Evolutionary conservation across 1,140 invertebrate species (phyloP).

Genomic region (Apocrypta bakeri): DNA sequence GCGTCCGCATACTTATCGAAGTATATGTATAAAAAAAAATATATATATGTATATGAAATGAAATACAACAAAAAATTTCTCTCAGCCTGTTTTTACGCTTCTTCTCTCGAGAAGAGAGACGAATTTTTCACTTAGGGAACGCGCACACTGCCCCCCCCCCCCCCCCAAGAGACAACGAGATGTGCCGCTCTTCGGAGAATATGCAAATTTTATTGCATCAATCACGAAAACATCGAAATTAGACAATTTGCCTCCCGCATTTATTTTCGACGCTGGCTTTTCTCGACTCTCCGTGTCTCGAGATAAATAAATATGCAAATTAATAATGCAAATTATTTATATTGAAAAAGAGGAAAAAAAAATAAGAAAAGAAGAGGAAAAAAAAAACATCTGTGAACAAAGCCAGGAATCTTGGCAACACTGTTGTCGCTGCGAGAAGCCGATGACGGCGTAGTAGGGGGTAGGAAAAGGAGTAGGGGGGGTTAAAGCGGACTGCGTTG

Average conservation of each 20-base stretch:
- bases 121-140: not conserved
- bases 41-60: too few relatives aligned
- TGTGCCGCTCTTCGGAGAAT: not conserved
- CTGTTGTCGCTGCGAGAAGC: conserved; percentile 22
- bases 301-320: conserved; percentile 15
- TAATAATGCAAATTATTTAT: conserved; percentile 35
- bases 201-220: not conserved
- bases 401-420: conserved; percentile 48
- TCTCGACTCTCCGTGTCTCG: not conserved
- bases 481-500: conserved; percentile 6
- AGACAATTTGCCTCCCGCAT: not conserved
- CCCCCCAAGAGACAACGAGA: too few relatives aligned
- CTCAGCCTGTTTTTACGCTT: too few relatives aligned
- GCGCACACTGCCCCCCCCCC: not conserved
- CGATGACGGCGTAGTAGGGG: not conserved
- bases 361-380: too few relatives aligned
- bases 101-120: not conserved
- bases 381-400: conserved; percentile 36
- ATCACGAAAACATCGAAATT: not conserved
- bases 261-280: too few relatives aligned
- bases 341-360: too few relatives aligned
- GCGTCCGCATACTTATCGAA: too few relatives aligned
- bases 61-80: not conserved
- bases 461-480: not conserved
- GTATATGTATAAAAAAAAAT: too few relatives aligned